A percentile compares a stretch with the other conserved stretches of the same genome.
phyloP scores from a whole-genome alignment of 2,888 invertebrate genomes.

The Mythimna ferrago region DNA sequence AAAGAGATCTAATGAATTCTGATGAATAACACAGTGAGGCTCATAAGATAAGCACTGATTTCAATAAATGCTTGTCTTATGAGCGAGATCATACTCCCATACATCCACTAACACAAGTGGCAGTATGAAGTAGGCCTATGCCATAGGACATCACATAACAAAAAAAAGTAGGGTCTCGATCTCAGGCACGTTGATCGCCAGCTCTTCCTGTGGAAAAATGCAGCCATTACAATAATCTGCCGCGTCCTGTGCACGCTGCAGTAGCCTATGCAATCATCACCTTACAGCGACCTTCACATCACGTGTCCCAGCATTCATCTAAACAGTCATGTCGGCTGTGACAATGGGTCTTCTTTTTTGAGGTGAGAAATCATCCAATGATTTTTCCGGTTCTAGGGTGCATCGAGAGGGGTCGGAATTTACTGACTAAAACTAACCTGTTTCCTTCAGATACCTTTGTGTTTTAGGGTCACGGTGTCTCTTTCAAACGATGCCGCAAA shows the following conservation, averaged over 20 bases:
- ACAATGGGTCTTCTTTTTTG: too few relatives aligned
- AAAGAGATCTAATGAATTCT: neutral
- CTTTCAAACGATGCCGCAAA: too few relatives aligned
- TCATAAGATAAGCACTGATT: too few relatives aligned
- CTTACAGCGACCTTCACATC: slow-evolving; percentile 24
- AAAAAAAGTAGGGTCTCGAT: slow-evolving; percentile 7
- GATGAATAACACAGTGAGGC: neutral
- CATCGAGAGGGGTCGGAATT: too few relatives aligned
- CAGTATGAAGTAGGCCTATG: neutral
- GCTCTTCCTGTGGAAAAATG: slow-evolving; percentile 36
- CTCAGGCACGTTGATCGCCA: slow-evolving; percentile 1
- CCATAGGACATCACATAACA: neutral
- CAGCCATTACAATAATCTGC: slow-evolving; percentile 30
- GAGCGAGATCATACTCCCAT: too few relatives aligned
- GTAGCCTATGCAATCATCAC: slow-evolving; percentile 35
- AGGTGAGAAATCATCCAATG: too few relatives aligned
- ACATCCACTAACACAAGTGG: too few relatives aligned
- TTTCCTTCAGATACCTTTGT: too few relatives aligned
- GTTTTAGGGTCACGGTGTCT: too few relatives aligned
- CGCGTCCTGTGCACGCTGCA: slow-evolving; percentile 38
- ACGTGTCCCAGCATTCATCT: neutral
- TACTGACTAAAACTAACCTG: too few relatives aligned
- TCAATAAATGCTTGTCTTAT: neutral
- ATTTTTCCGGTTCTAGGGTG: too few relatives aligned
- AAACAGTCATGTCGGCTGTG: neutral